Base-by-base conservation (phyloP, 23 tunicate species). In the Styela clava region DNA sequence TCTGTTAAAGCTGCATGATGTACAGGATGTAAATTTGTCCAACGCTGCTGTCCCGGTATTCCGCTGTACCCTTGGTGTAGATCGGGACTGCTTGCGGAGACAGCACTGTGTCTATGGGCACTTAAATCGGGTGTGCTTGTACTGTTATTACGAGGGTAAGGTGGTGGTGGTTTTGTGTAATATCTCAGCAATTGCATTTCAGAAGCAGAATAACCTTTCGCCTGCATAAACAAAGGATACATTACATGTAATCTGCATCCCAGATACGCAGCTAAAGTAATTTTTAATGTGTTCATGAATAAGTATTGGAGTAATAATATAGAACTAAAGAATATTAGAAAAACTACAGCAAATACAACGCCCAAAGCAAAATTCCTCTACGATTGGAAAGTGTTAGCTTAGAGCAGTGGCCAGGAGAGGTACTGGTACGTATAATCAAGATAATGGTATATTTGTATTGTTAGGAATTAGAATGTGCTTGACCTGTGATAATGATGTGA, bases 121-220 rank as follows among this genome's bases (percentile, higher is more conserved):
- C 82, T 82, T 19, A 91, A 74, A 63, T 91, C 97, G 24, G 97
- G 97, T 69, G 97, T 91, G 77, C 97, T 91, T 3, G 97, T 82
- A 80, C 97, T 91, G 25, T 82, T 88, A 0, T 81, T 74, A n/a
- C 63, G 70, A 22, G 35, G 81, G 35, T 71, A 28, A 25, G 81
- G 81, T 2, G 87, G 82, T 16, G 90, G 89, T 62, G 86, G 82
- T 35, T 70, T 91, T 24, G 89, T 74, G 52, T 62, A 78, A 35
- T 91, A 86, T 16, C 88, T 85, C 64, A 86, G 74, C 29, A 91
- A 82, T 69, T 91, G 97, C 64, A 91, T 71, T 56, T 91, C 97
- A 16, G 97, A 91, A 35, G 78, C 86, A 72, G 83, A 85, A 26
- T 82, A 69, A 25, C 87, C 83, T 68, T 78, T 81, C 0, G 69